A percentile compares a stretch with the other conserved stretches of the same genome.
These are phyloP conservation scores for Campylomormyrus tamandua DNA, from an alignment of 2,113 vertebrate genomes.

Conservation along the genomic window DNA sequence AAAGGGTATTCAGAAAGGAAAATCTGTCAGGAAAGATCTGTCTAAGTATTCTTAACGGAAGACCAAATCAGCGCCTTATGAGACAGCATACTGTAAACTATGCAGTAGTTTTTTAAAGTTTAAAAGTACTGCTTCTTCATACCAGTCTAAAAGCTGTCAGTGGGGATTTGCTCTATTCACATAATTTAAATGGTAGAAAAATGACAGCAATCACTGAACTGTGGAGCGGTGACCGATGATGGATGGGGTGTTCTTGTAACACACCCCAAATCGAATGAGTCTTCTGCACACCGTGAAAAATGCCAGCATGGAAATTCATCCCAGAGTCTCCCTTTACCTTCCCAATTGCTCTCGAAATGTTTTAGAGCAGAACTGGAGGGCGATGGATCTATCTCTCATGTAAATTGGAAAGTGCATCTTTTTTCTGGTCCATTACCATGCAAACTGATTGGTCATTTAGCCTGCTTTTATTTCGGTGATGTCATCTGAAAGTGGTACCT, in stretches of 20 bases:
- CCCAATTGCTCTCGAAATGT: conserved; percentile 16
- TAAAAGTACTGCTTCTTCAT: background rate
- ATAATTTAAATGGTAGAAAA: background rate
- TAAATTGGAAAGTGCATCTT: conserved; percentile 31
- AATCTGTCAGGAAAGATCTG: background rate
- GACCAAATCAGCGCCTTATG: background rate
- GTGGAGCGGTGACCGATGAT: background rate
- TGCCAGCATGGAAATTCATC: background rate
- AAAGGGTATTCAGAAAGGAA: background rate
- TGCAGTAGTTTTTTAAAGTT: background rate
- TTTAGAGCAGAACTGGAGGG: conserved; percentile 15
- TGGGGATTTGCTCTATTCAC: background rate
- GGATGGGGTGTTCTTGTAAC: conserved; percentile 1
- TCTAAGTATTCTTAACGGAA: background rate
- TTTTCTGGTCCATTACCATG: conserved; percentile 33
- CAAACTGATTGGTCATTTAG: conserved; percentile 31
- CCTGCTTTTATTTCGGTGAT: conserved; percentile 17
- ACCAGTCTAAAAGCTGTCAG: background rate
- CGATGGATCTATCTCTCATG: conserved; percentile 24
- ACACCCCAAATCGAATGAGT: background rate
- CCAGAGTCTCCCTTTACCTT: background rate
- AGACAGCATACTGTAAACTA: background rate
- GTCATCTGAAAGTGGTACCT: conserved; percentile 27
- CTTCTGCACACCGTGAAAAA: conserved; percentile 1
- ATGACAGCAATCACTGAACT: background rate